Evolutionary conservation across 2,797 vertebrate species (phyloP).

Genomic region (Platalea minor): DNA sequence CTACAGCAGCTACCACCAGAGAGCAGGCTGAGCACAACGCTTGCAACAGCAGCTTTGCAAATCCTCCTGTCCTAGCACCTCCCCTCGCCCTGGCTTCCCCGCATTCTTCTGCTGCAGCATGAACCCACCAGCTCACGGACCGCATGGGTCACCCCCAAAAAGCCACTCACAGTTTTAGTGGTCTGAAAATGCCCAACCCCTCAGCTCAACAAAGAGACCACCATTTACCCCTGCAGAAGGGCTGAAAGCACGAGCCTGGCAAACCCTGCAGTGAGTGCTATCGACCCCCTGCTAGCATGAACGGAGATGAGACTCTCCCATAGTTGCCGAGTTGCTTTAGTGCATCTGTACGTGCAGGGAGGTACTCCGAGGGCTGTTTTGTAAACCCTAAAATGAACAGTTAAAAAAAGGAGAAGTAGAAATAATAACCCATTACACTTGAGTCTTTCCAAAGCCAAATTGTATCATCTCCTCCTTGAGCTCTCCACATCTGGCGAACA

Average conservation of each 20-base stretch:
- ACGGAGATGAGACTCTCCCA: rapidly evolving
- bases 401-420: not conserved
- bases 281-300: not conserved
- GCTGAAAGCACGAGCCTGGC: not conserved
- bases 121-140: rapidly evolving
- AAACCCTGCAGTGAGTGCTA: not conserved
- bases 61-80: constrained; percentile 22
- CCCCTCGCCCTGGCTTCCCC: not conserved
- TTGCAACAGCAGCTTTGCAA: constrained; percentile 8
- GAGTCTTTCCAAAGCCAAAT: not conserved
- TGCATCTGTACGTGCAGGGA: not conserved
- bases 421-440: not conserved
- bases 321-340: not conserved
- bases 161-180: rapidly evolving
- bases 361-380: not conserved
- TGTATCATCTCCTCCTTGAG: not conserved
- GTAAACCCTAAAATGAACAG: not conserved
- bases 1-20: constrained; percentile 57
- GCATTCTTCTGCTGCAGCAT: constrained; percentile 6
- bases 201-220: not conserved
- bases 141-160: not conserved
- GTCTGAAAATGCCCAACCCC: not conserved
- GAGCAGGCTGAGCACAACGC: constrained; percentile 54
- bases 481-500: not conserved
- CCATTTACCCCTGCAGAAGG: not conserved